Evolutionary conservation across 1,140 invertebrate genomes (phyloP).

Genomic region (Drosophila hydei): DNA sequence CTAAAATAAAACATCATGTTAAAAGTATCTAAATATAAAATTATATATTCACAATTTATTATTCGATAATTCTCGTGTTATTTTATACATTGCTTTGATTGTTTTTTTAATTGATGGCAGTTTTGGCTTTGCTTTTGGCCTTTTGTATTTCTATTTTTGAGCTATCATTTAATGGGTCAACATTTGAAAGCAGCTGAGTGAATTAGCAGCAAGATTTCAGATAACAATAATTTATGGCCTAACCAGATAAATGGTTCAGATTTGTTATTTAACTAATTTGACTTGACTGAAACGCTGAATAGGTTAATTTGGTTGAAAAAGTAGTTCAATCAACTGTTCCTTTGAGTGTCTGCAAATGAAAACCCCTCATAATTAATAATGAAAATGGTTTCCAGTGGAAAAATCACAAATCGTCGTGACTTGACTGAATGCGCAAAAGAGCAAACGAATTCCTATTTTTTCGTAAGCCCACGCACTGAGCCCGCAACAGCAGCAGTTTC

Average conservation of each 20-base stretch:
- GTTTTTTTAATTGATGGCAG: background rate
- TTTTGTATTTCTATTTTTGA: conserved; percentile 32
- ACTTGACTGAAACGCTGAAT: conserved; percentile 16
- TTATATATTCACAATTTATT: conserved; percentile 56
- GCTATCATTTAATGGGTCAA: conserved; percentile 64
- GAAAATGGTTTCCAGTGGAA: conserved; percentile 61
- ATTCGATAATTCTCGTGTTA: conserved; percentile 57
- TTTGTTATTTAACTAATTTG: conserved; percentile 53
- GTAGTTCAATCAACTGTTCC: conserved; percentile 7
- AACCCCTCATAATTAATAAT: conserved; percentile 63
- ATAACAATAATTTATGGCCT: conserved; percentile 41
- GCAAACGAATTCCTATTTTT: conserved; percentile 64
- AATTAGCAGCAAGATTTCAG: conserved; percentile 16
- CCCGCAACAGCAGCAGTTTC: background rate
- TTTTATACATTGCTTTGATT: conserved; percentile 33
- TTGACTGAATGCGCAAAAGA: conserved; percentile 57
- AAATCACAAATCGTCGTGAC: conserved; percentile 74
- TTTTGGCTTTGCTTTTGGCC: conserved; percentile 25
- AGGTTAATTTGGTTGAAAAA: conserved; percentile 13
- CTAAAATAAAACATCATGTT: conserved; percentile 29
- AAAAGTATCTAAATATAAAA: conserved; percentile 28
- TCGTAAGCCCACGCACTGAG: background rate
- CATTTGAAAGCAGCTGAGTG: conserved; percentile 31
- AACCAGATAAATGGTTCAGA: conserved; percentile 51
- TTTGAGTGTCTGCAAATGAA: conserved; percentile 25